A percentile compares a stretch with the other conserved stretches of the same genome.
Conservation (phyloP, 2,797 vertebrate species). For the Clarias platycephalus region DNA sequence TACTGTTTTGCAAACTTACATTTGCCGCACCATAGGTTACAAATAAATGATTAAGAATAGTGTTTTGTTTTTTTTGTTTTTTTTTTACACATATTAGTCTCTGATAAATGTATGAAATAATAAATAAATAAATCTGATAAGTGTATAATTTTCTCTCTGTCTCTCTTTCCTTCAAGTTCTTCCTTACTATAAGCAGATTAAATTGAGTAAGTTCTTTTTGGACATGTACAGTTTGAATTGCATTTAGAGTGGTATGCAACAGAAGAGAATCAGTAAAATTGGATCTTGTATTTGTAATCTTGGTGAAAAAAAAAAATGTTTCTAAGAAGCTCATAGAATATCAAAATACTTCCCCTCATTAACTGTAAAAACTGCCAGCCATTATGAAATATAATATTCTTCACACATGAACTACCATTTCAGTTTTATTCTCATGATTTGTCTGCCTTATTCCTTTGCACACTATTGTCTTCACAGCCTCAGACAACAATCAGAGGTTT, state of each 20-base stretch:
- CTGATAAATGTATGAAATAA: not conserved
- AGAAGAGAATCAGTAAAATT: not conserved
- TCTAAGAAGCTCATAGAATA: not conserved
- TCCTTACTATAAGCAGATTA: slow-evolving; percentile 52
- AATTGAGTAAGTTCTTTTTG: slow-evolving; percentile 59
- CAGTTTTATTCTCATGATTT: slow-evolving; percentile 24
- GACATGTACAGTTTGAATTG: slow-evolving; percentile 42
- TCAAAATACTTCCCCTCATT: not conserved
- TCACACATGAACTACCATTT: not conserved
- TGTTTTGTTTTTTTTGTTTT: not conserved
- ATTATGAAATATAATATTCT: not conserved
- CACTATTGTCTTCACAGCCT: slow-evolving; percentile 73
- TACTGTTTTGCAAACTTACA: not conserved
- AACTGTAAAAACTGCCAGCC: not conserved
- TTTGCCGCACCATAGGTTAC: not conserved
- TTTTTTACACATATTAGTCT: not conserved
- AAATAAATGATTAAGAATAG: not conserved
- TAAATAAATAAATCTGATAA: not conserved
- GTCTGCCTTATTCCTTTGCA: slow-evolving; percentile 17
- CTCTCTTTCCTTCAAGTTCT: slow-evolving; percentile 39
- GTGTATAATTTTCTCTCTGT: slow-evolving; percentile 32
- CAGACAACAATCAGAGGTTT: slow-evolving; percentile 95
- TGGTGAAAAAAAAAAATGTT: not conserved
- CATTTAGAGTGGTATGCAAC: slow-evolving; percentile 22
- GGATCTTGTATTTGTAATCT: not conserved